phyloP scores from a whole-genome alignment of 92 coral and sea anemone species.

The Chrysogorgia sp. region DNA sequence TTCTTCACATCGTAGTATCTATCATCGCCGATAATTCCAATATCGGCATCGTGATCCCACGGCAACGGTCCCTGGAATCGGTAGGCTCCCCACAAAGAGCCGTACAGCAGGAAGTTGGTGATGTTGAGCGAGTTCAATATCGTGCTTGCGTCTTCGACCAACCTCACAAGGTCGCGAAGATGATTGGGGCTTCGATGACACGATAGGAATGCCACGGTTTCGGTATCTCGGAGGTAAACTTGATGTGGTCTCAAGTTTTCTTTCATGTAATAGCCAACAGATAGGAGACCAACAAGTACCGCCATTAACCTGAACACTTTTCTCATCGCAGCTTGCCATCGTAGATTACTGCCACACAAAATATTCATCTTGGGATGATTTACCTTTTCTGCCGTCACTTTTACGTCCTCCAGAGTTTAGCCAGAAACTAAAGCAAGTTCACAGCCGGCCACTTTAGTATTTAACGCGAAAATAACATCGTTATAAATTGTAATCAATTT shows the following conservation, averaged over 20 bases:
- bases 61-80: conserved; percentile 60
- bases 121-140: conserved; percentile 37
- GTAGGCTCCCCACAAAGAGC: conserved; percentile 57
- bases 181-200: not conserved
- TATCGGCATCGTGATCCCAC: conserved; percentile 76
- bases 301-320: too few relatives aligned
- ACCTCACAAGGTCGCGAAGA: not conserved
- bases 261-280: not conserved
- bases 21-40: conserved; percentile 60
- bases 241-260: not conserved
- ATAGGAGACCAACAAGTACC: too few relatives aligned
- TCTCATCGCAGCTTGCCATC: too few relatives aligned
- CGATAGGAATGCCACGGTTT: not conserved
- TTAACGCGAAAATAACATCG: too few relatives aligned
- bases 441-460: too few relatives aligned
- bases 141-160: not conserved
- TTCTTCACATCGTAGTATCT: conserved; percentile 33
- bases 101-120: conserved; percentile 65
- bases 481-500: too few relatives aligned
- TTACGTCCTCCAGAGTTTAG: too few relatives aligned
- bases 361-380: too few relatives aligned
- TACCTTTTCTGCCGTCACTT: too few relatives aligned
- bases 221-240: not conserved
- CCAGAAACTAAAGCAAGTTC: too few relatives aligned
- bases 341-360: too few relatives aligned